phyloP scores from a whole-genome alignment of 37 sponge, comb jelly and placozoan genomes.

The Crambe crambe region DNA sequence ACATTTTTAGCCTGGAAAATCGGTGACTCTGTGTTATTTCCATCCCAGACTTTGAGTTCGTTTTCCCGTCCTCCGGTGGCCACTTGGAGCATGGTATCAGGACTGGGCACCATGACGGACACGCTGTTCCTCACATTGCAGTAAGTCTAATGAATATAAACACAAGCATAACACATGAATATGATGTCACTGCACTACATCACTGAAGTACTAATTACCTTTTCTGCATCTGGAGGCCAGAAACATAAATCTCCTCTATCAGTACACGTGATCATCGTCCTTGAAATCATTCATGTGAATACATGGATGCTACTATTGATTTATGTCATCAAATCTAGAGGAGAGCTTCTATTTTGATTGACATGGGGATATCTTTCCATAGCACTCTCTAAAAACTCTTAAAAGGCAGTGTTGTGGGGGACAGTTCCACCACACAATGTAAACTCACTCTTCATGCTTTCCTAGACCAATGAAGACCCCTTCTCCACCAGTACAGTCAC shows the following conservation, averaged over 20 bases:
- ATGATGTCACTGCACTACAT: background rate
- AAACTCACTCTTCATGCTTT: constrained; percentile 54
- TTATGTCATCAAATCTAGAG: too few relatives aligned
- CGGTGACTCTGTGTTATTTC: constrained; percentile 45
- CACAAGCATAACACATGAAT: background rate
- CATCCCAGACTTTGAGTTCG: constrained; percentile 82
- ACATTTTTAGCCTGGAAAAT: constrained; percentile 82
- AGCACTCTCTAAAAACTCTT: background rate
- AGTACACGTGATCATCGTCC: constrained; percentile 67
- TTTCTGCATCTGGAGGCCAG: constrained; percentile 61
- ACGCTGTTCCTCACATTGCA: constrained; percentile 21
- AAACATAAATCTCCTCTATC: constrained; percentile 61
- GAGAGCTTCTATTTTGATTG: too few relatives aligned
- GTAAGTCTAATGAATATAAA: constrained; percentile 32
- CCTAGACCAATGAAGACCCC: constrained; percentile 56
- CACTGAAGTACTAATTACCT: constrained; percentile 24
- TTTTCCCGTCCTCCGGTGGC: constrained; percentile 84
- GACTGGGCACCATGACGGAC: constrained; percentile 58
- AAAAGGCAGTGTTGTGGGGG: background rate
- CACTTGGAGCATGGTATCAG: constrained; percentile 42
- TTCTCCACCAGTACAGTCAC: constrained; percentile 57
- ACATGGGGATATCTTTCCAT: too few relatives aligned
- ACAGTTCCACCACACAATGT: background rate
- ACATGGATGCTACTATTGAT: too few relatives aligned
- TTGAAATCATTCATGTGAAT: background rate